Evolutionary conservation across 1,140 invertebrate genomes (phyloP), one percentile per base, ranked within the genome.

Genomic region (Cydia strobilella): DNA sequence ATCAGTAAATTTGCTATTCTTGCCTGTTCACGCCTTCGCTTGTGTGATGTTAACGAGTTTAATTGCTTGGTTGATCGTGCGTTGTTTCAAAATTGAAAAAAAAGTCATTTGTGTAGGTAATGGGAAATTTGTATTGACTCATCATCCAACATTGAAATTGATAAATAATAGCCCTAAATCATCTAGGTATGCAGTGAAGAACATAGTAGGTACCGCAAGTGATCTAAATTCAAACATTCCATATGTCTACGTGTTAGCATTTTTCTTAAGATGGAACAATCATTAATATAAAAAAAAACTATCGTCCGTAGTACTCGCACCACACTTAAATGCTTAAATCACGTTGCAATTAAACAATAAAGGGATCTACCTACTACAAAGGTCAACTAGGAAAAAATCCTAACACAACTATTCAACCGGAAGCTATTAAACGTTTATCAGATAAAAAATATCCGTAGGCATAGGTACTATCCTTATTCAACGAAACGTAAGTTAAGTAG

Each of bases 1-100:
- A 91, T 91, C 89, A 87, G 88, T 87, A 87, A 86, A 87, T 90
- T 89, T 89, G 82, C 82, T 82, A 84, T 75, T 80, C 82, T 82
- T 87, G 83, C 85, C 76, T 82, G 80, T 86, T 87, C 85, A 80
- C 86, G 84, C 86, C 82, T 84, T 86, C 88, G 84, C 20, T 59
- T 59, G 54, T 59, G 20, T 59, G 54, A 59, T 59, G 74, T 81
- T 74, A 77, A 73, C 76, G 73, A 69, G 74, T 75, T 76, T 75
- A 69, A 79, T 59, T 23, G 54, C n/a, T 69, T 31, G 35, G 20
- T 31, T 25, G 23, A 9, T 25, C 31, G 65, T 69, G 25, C 65
- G 10, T 31, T 20, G 35, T 42, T 20, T 31, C 65, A 2, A 31
- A 31, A 31, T n/a, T 31, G 25, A 9, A 35, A 42, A 35, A 31